These are phyloP conservation scores for Schizopygopsis pylzovi DNA, from an alignment of 2,797 vertebrate species.

Conservation along the genomic window DNA sequence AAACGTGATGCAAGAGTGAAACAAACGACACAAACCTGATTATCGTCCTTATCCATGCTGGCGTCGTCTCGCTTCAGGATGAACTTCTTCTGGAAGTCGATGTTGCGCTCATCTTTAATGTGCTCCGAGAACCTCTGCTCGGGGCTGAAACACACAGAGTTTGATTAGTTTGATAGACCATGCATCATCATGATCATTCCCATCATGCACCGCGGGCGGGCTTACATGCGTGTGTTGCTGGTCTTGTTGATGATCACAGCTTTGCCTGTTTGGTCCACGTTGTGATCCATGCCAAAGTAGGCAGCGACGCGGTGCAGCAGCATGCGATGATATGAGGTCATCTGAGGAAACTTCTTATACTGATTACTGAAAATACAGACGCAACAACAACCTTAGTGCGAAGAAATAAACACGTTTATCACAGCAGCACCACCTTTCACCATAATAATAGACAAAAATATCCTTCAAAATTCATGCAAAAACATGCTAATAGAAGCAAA, in stretches of 20 bases:
- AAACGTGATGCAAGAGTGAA: neutral
- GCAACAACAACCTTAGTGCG: neutral
- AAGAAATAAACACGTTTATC: neutral
- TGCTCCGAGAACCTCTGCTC: conserved; percentile 99
- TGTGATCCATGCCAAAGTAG: conserved; percentile 99
- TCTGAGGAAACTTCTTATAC: conserved; percentile 99
- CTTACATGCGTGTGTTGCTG: conserved; percentile 96
- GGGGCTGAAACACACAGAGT: conserved; percentile 79
- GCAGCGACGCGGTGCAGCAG: conserved; percentile 97
- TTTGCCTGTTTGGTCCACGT: conserved; percentile 98
- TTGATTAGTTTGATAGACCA: neutral
- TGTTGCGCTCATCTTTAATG: conserved; percentile 95
- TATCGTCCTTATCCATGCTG: conserved; percentile 98
- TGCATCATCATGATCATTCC: no score
- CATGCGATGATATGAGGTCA: conserved; percentile 99
- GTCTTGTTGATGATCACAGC: conserved; percentile 99
- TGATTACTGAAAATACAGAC: conserved; percentile 84
- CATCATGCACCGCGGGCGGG: neutral
- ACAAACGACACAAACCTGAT: conserved; percentile 82
- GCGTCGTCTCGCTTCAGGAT: conserved; percentile 96
- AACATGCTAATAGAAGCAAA: neutral
- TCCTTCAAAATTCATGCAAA: neutral
- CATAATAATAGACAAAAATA: neutral
- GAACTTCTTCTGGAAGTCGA: conserved; percentile 97
- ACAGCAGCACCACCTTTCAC: neutral